Evolutionary conservation across 2,113 vertebrate genomes (phyloP).

Genomic region (Lates calcarifer): DNA sequence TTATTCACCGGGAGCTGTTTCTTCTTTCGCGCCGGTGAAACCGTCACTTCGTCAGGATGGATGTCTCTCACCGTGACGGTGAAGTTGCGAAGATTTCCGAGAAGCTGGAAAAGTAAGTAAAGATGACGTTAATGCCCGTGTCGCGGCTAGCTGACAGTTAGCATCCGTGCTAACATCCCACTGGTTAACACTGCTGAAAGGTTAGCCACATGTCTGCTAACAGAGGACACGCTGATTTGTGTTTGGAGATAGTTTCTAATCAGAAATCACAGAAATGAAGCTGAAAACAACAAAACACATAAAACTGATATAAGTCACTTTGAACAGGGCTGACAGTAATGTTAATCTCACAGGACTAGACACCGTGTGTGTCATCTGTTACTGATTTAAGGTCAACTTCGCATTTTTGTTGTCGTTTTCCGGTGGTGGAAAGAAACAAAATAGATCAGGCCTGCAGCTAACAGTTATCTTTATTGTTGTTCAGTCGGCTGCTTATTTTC

Average conservation of each 20-base stretch:
- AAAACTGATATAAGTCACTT: background rate
- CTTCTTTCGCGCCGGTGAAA: too few relatives aligned
- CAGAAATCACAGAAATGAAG: background rate
- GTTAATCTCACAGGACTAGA: background rate
- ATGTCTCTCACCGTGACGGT: fast-evolving
- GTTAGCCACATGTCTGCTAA: background rate
- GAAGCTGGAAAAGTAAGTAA: conserved; percentile 68
- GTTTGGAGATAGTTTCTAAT: too few relatives aligned
- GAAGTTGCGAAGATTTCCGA: conserved; percentile 39
- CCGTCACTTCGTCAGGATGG: background rate
- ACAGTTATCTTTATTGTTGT: too few relatives aligned
- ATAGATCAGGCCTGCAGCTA: too few relatives aligned
- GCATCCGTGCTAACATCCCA: background rate
- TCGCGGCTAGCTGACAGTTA: background rate
- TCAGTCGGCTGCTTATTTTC: too few relatives aligned
- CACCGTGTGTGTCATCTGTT: too few relatives aligned
- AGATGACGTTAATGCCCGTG: background rate
- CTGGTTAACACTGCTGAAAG: background rate
- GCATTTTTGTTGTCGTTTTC: too few relatives aligned
- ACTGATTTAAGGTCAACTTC: too few relatives aligned
- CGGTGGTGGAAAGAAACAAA: too few relatives aligned
- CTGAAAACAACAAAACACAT: too few relatives aligned
- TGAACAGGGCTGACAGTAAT: background rate
- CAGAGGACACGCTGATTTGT: background rate
- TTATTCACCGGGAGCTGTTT: background rate